These are phyloP conservation scores for Gymnorhina tibicen DNA, from an alignment of 2,113 vertebrate species.

Conservation along the genomic window DNA sequence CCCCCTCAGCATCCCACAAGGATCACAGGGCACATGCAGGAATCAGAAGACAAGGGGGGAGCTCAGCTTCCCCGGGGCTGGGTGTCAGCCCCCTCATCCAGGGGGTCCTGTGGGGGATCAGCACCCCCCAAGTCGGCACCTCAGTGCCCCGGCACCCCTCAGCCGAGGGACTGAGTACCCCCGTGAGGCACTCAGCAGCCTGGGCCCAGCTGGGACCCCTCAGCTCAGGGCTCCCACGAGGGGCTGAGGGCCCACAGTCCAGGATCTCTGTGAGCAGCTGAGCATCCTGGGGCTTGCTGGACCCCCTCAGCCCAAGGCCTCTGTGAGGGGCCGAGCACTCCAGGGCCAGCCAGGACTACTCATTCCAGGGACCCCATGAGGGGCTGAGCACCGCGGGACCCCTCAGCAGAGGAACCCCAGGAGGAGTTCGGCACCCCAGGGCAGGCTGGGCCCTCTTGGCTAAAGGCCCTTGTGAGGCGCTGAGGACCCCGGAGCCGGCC, in stretches of 20 bases:
- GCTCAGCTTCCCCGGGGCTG: not conserved
- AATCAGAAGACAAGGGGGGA: fast-evolving
- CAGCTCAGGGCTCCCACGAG: not conserved
- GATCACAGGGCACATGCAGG: fast-evolving
- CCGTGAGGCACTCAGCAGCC: not conserved
- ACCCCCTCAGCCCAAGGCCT: not conserved
- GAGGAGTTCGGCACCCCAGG: not conserved
- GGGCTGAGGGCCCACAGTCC: not conserved
- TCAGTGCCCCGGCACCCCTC: not conserved
- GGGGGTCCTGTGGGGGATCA: not conserved
- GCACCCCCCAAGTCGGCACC: not conserved
- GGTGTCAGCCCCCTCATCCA: not conserved
- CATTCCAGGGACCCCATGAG: fast-evolving
- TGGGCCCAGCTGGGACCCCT: not conserved
- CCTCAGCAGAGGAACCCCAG: not conserved
- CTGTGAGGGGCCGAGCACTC: not conserved
- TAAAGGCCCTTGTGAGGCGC: not conserved
- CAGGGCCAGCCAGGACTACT: not conserved
- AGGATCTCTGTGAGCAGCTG: not conserved
- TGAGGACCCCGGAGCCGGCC: fast-evolving
- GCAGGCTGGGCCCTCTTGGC: not conserved
- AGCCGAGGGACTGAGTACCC: not conserved
- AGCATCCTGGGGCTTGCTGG: not conserved
- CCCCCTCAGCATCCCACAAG: fast-evolving
- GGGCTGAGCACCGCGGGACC: not conserved